Evolutionary conservation across 2,888 invertebrate genomes (phyloP).

Genomic region (Limnephilus rhombicus): DNA sequence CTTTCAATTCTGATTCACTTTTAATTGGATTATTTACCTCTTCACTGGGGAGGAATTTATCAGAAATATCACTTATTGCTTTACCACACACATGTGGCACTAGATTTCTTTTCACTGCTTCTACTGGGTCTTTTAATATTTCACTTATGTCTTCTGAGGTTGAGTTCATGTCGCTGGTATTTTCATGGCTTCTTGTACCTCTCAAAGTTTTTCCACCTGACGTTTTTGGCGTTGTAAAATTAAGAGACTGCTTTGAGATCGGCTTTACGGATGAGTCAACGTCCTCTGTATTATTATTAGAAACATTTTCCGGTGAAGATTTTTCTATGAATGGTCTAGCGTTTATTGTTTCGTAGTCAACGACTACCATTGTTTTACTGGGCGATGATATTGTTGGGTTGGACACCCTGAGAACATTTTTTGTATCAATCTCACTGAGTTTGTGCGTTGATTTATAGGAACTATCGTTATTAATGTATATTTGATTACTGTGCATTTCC

Average conservation of each 20-base stretch:
- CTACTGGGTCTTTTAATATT: constrained; percentile 84
- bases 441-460: constrained; percentile 57
- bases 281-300: constrained; percentile 68
- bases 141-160: constrained; percentile 75
- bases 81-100: constrained; percentile 88
- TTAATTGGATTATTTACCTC: constrained; percentile 63
- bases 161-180: constrained; percentile 64
- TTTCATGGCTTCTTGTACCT: constrained; percentile 65
- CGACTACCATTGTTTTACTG: constrained; percentile 62
- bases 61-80: constrained; percentile 71
- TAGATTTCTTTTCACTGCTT: constrained; percentile 85
- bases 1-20: constrained; percentile 67
- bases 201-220: constrained; percentile 53
- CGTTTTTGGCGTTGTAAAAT: constrained; percentile 6
- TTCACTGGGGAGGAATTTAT: constrained; percentile 65
- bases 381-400: constrained; percentile 59
- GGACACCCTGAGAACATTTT: constrained; percentile 33
- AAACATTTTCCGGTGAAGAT: constrained; percentile 48
- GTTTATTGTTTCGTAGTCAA: constrained; percentile 70
- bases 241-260: constrained; percentile 5
- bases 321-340: constrained; percentile 68
- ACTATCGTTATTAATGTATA: constrained; percentile 72
- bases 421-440: constrained; percentile 17
- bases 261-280: neutral
- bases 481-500: constrained; percentile 73